Base-by-base conservation (phyloP, 2,113 vertebrate genomes). In the Semnornis frantzii region DNA sequence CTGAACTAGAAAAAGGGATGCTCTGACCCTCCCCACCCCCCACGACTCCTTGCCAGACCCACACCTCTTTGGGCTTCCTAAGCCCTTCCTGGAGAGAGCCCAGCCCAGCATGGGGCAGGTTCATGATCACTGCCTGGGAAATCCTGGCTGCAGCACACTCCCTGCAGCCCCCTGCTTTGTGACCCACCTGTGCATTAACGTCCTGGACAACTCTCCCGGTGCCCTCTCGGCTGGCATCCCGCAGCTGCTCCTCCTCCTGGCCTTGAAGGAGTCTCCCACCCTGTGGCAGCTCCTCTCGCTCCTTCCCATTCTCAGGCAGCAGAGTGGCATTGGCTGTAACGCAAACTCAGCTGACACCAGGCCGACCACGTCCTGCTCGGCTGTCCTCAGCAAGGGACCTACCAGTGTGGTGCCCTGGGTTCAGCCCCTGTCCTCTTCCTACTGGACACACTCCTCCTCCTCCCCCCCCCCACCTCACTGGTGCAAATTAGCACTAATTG, bases 241-340 rank as follows among this genome's bases (percentile, higher is more conserved):
- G 69, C 68, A 97, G 81, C 66, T 0, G 30, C 83, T 89, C 68
- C 33, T 97, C 89, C 28, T 97, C 87, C 79, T 97, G 97, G 37
- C 93, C 79, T 70, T 80, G 97, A 55, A 94, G 92, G 64, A 96
- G 59, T 19, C 62, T 81, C 3, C 14, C 7, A 4, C 66, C 33
- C 7, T 94, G 95, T 0, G 59, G 42, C 44, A 18, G 18, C 76
- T 92, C 87, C 48, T 96, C 79, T 19, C 12, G 37, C 83, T 91
- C 76, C 74, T 93, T 89, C 55, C 84, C 80, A 5, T 84, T 84
- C n/a, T 85, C 94, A 9, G 82, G 58, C 48, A 52, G 48, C 13
- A 25, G 54, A 54, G 63, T 5, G 23, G 64, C 80, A 21, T 21
- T 50, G 55, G 87, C 94, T 97, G 89, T 87, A 90, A 82, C 0